phyloP scores from a whole-genome alignment of 2,888 invertebrate genomes.

The Orthonychiurus folsomi region DNA sequence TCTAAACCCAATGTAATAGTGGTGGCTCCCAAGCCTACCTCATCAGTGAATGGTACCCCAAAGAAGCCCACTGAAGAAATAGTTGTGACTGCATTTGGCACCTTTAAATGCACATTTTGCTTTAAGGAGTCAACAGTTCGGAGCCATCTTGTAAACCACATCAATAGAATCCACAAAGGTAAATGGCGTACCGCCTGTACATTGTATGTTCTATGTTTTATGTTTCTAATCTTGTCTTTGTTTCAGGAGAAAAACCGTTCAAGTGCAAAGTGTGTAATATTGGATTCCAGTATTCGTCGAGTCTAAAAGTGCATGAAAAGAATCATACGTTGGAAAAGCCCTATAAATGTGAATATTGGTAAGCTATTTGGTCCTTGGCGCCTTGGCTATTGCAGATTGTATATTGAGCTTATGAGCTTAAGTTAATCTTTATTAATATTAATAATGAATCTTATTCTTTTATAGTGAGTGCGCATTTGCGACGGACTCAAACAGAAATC shows the following conservation, averaged over 20 bases:
- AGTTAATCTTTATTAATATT: too few species aligned
- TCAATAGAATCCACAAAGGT: conserved; percentile 11
- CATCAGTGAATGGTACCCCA: background rate
- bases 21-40: background rate
- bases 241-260: conserved; percentile 6
- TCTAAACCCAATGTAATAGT: background rate
- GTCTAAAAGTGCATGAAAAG: background rate
- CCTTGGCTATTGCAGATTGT: too few species aligned
- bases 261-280: background rate
- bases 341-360: background rate
- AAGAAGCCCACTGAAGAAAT: background rate
- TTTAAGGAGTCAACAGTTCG: conserved; percentile 3
- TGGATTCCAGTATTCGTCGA: conserved; percentile 2
- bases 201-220: background rate
- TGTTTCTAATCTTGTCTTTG: background rate
- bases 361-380: too few species aligned
- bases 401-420: too few species aligned
- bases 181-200: background rate
- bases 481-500: background rate
- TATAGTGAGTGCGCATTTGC: background rate
- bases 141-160: conserved; percentile 10
- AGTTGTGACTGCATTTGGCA: background rate
- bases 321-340: background rate
- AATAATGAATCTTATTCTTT: too few species aligned
- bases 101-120: conserved; percentile 12